Evolutionary conservation across 2,797 vertebrate genomes (phyloP).

Genomic region (Caiman crocodilus): DNA sequence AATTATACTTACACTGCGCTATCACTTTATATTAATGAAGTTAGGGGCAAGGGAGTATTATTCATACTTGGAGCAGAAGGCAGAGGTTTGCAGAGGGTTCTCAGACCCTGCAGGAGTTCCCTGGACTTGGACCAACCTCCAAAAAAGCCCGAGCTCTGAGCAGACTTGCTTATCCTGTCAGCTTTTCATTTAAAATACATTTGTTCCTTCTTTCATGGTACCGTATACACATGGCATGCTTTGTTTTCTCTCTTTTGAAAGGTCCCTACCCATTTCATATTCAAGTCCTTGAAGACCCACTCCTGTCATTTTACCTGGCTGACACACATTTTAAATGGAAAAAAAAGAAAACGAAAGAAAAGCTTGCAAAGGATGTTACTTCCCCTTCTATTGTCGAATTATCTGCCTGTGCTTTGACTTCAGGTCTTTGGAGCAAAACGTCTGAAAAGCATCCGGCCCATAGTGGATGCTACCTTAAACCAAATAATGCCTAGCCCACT

Average conservation of each 20-base stretch:
- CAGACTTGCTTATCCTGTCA: background rate
- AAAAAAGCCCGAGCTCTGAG: background rate
- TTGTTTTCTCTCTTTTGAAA: background rate
- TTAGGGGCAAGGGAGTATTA: background rate
- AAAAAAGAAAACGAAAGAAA: background rate
- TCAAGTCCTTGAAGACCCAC: background rate
- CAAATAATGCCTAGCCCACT: background rate
- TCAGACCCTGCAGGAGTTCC: background rate
- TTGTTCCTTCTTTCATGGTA: background rate
- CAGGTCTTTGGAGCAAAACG: background rate
- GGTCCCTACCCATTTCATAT: background rate
- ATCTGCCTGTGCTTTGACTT: background rate
- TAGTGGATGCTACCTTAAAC: background rate
- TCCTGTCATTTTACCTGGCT: background rate
- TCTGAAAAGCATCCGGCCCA: fast-evolving
- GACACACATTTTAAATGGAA: background rate
- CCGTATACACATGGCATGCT: background rate
- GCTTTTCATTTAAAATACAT: background rate
- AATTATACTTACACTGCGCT: background rate
- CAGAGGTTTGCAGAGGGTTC: background rate
- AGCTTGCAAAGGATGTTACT: background rate
- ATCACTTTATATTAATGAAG: background rate
- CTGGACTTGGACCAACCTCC: background rate
- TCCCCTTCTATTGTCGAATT: background rate
- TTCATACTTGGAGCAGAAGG: conserved; percentile 24